Evolutionary conservation across 2,113 vertebrate genomes (phyloP).

Genomic region (Pristiophorus japonicus): DNA sequence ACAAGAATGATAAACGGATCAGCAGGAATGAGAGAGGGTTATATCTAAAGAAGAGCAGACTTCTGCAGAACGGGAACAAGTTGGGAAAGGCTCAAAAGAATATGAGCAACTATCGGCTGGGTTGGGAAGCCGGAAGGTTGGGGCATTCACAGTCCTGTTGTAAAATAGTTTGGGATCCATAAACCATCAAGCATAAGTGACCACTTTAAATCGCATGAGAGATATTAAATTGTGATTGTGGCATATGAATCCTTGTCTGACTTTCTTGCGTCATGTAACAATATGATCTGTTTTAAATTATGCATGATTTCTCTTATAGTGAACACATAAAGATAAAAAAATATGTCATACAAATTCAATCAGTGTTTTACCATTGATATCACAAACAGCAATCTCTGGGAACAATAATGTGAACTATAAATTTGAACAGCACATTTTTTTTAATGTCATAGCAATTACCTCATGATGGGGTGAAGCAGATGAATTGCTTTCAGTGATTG

Average conservation of each 20-base stretch:
- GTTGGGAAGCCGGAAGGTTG: neutral
- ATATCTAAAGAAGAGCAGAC: neutral
- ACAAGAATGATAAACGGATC: constrained; percentile 5
- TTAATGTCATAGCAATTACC: neutral
- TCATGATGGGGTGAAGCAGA: neutral
- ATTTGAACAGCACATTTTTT: neutral
- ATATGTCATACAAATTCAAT: neutral
- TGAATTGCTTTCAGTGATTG: constrained; percentile 1
- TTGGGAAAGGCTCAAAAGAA: neutral
- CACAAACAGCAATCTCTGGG: too few relatives aligned
- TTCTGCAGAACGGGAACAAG: neutral
- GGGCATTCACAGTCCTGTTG: neutral
- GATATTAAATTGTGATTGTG: neutral
- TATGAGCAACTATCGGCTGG: neutral
- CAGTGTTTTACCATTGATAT: neutral
- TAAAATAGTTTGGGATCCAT: constrained; percentile 25
- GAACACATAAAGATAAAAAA: neutral
- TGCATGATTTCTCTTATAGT: neutral
- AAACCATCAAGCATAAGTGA: neutral
- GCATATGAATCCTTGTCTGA: constrained; percentile 6
- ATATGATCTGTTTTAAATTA: constrained; percentile 30
- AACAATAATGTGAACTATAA: neutral
- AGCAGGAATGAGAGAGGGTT: neutral
- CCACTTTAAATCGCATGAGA: constrained; percentile 23
- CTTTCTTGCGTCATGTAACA: constrained; percentile 14